phyloP scores from a whole-genome alignment of 2,888 invertebrate genomes.

The Oxytorus armatus region DNA sequence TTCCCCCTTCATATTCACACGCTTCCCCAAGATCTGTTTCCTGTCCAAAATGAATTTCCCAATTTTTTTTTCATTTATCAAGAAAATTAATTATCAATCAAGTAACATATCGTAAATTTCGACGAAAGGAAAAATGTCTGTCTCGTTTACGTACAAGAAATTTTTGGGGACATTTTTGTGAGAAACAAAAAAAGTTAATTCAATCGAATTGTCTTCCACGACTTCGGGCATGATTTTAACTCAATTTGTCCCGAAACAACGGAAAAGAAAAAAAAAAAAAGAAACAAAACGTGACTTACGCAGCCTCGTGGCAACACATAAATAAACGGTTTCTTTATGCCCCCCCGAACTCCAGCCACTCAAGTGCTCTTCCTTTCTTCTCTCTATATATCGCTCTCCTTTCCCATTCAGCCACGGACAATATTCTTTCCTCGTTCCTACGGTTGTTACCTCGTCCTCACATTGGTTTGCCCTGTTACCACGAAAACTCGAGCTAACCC shows the following conservation, averaged over 20 bases:
- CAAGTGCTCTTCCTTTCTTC: not conserved
- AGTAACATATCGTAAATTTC: not conserved
- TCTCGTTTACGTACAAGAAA: too few relatives aligned
- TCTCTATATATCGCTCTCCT: slow-evolving; percentile 14
- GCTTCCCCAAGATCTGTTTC: too few relatives aligned
- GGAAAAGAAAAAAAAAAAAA: slow-evolving; percentile 1
- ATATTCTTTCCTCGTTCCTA: slow-evolving; percentile 27
- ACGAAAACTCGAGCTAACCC: slow-evolving; percentile 57
- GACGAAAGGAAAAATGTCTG: not conserved
- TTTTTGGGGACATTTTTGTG: not conserved
- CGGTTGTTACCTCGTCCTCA: slow-evolving; percentile 36
- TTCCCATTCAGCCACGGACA: not conserved
- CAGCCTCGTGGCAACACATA: not conserved
- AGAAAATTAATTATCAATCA: too few relatives aligned
- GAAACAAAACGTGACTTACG: slow-evolving; percentile 1
- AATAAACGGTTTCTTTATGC: slow-evolving; percentile 3
- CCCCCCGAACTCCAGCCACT: not conserved
- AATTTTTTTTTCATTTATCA: not conserved
- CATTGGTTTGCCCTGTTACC: slow-evolving; percentile 45
- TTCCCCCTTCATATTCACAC: not conserved
- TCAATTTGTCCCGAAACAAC: slow-evolving; percentile 3
- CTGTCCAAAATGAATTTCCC: too few relatives aligned
- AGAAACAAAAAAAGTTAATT: not conserved
- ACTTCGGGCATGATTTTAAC: not conserved
- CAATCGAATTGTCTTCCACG: not conserved